Base-by-base conservation (phyloP, 2,888 invertebrate species). In the Dasysyrphus albostriatus region DNA sequence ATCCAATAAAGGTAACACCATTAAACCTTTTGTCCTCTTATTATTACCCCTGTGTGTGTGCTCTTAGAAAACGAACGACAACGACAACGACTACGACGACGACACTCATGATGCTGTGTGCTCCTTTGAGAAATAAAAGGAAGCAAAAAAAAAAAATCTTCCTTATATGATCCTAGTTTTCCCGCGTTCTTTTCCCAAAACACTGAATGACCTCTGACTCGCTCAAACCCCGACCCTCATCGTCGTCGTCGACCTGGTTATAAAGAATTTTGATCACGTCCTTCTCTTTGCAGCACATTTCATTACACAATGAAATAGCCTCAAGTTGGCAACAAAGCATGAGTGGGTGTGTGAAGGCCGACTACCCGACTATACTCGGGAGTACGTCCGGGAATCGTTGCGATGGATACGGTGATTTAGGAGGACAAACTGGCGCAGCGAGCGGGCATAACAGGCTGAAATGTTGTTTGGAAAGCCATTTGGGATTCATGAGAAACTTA, bases 201-300 rank as follows among this genome's bases (percentile, higher is more conserved):
- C 54, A 76, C 74, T n/a, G n/a, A 85, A 69, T 58, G 42, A 59
- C 42, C 42, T 49, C 32, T 10, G 39, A 61, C 3, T 56, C 56
- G 24, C 3, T 8, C 7, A 32, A 32, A n/a, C 44, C 37, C 5
- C 51, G 8, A 19, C 16, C 47, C 49, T 14, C 44, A 0, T 1
- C 63, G 10, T 14, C 63, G 9, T 34, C 16, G 2, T 10, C 61
- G 49, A 81, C 77, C 69, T 65, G 81, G 58, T 75, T 58, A 87
- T 87, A 87, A 87, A 74, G 56, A 83, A 87, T 87, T 87, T 87
- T 79, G 82, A 83, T 87, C 87, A 87, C 87, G 87, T 87, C 82
- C 82, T 78, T 70, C 75, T 78, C 70, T 69, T 87, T 83, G 83
- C 61, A 87, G 72, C 87, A 83, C 78, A 87, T 87, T 79, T 78